A percentile compares a stretch with the other conserved stretches of the same genome.
Evolutionary conservation across 2,113 vertebrate species (phyloP).

Genomic region (Riparia riparia): DNA sequence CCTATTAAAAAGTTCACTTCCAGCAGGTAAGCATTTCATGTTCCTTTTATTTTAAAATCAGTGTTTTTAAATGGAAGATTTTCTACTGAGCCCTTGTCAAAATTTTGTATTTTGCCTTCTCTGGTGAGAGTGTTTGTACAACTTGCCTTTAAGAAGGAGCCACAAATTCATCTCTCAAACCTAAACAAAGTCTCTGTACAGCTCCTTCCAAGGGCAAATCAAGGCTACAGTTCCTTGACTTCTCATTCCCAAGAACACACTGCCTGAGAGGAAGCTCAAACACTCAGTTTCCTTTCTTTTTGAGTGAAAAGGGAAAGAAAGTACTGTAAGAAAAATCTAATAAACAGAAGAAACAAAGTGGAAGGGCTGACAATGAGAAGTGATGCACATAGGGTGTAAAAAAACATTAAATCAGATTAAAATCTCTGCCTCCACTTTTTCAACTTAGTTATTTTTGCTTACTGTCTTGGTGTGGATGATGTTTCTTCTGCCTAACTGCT

Average conservation of each 20-base stretch:
- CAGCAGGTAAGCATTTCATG: not conserved
- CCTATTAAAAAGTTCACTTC: not conserved
- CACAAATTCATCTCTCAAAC: not conserved
- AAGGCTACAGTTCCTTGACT: not conserved
- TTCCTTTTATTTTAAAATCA: not conserved
- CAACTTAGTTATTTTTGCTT: not conserved
- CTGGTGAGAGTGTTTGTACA: not conserved
- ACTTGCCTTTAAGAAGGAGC: not conserved
- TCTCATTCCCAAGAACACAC: not conserved
- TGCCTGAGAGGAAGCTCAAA: not conserved
- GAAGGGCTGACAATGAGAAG: not conserved
- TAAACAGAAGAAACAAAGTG: not conserved
- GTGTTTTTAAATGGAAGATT: not conserved
- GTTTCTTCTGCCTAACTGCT: not conserved
- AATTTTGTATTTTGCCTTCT: not conserved
- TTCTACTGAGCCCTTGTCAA: not conserved
- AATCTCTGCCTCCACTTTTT: not conserved
- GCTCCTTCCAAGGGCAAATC: not conserved
- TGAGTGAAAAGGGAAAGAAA: not conserved
- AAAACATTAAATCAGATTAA: not conserved
- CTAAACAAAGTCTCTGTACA: not conserved
- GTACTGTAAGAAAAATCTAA: not conserved
- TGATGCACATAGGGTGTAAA: not conserved
- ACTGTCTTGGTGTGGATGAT: not conserved
- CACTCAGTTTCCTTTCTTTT: not conserved